Base-by-base conservation (phyloP, 2,113 vertebrate genomes). In the Otis tarda region DNA sequence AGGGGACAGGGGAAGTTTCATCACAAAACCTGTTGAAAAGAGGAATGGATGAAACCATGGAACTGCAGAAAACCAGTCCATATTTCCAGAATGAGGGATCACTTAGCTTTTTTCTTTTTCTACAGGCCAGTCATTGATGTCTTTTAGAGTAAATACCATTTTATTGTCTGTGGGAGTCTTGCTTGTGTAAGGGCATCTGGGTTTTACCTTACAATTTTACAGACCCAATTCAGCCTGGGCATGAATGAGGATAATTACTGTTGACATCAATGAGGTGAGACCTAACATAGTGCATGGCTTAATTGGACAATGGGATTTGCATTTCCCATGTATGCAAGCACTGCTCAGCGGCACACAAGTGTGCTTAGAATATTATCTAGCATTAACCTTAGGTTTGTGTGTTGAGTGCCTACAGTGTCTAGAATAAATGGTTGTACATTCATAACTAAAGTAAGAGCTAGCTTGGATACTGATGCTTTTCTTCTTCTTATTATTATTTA, bases 221-320 rank as follows among this genome's bases (percentile, higher is more conserved):
- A 84, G 53, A 69, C 30, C 12, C 3, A 68, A 20, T 84, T 89
- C 64, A 87, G 6, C 3, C 0, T 30, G 53, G 89, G 53, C 83
- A 82, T 69, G 74, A 96, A 82, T 33, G 31, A 90, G 5, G 25
- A 28, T 61, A 79, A 94, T 71, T 93, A 60, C 41, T 82, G 45
- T 67, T 94, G 87, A 43, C 65, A 89, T 85, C 87, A 91, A 15
- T 84, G 60, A 87, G 77, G 39, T 92, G 84, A 89, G 67, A 91
- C 53, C 57, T 92, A 84, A 82, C 65, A 49, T 5, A 82, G 57
- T 33, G 15, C 57, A 57, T 18, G 25, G 67, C 41, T 94, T 94
- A 89, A 89, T 22, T 91, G 73, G 57, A 75, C 93, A 84, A 87
- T 61, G 24, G 33, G 70, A 94, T 87, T 91, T 95, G 39, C 74